Evolutionary conservation across 2,888 invertebrate species (phyloP).

Genomic region (Dromius quadrimaculatus): DNA sequence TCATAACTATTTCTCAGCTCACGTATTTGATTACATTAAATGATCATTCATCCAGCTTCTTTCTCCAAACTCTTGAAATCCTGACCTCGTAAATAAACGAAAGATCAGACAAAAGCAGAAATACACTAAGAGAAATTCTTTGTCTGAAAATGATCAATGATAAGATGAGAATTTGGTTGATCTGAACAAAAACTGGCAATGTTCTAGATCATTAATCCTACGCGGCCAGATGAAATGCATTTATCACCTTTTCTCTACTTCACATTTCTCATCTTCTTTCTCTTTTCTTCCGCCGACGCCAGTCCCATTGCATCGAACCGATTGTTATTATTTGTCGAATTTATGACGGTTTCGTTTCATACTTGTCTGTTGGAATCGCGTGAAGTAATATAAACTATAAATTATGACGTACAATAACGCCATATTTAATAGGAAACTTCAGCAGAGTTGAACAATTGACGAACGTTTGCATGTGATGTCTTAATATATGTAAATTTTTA

Average conservation of each 20-base stretch:
- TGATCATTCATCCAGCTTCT: too few relatives aligned
- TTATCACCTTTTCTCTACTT: slow-evolving; percentile 40
- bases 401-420: slow-evolving; percentile 9
- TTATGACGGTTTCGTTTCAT: slow-evolving; percentile 21
- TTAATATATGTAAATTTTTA: too few relatives aligned
- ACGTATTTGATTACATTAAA: too few relatives aligned
- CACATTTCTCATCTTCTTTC: slow-evolving; percentile 15
- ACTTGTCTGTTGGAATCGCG: slow-evolving; percentile 13
- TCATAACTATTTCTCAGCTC: too few relatives aligned
- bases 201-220: slow-evolving; percentile 49
- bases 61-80: slow-evolving; percentile 21
- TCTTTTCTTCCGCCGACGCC: slow-evolving; percentile 4
- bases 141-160: slow-evolving; percentile 50
- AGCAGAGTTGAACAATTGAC: too few relatives aligned
- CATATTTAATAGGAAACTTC: not conserved
- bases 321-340: slow-evolving; percentile 35
- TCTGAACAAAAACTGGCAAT: slow-evolving; percentile 48
- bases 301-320: slow-evolving; percentile 1
- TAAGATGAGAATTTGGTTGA: slow-evolving; percentile 50
- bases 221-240: slow-evolving; percentile 43
- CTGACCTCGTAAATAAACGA: not conserved
- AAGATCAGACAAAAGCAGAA: slow-evolving; percentile 30
- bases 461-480: too few relatives aligned
- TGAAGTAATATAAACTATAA: slow-evolving; percentile 21
- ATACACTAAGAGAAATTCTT: slow-evolving; percentile 47